phyloP scores from a whole-genome alignment of 1,140 invertebrate species.

The Cheumatopsyche charites region DNA sequence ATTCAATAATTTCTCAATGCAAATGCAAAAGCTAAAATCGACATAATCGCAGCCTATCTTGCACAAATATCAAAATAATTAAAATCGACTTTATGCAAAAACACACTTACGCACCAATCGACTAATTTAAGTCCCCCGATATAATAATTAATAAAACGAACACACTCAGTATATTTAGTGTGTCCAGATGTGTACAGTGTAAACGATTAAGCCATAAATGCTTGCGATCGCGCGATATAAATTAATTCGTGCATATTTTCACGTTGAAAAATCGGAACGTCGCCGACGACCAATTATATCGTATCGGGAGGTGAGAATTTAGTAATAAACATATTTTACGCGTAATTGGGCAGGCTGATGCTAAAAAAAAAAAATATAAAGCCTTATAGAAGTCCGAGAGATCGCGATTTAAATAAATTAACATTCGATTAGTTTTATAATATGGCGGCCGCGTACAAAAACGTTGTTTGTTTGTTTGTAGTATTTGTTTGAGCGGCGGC shows the following conservation, averaged over 20 bases:
- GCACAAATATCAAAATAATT: background rate
- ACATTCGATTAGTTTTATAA: slow-evolving; percentile 22
- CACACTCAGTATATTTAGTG: too few species aligned
- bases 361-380: background rate
- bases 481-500: slow-evolving; percentile 13
- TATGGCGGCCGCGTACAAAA: slow-evolving; percentile 10
- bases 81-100: background rate
- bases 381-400: too few species aligned
- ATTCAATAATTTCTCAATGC: background rate
- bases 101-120: background rate
- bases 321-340: slow-evolving; percentile 20
- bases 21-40: background rate
- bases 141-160: too few species aligned
- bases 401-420: slow-evolving; percentile 24
- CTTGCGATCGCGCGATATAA: slow-evolving; percentile 8
- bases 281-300: slow-evolving; percentile 16
- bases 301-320: slow-evolving; percentile 18
- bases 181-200: background rate
- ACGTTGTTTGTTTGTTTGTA: slow-evolving; percentile 15
- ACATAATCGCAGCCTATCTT: too few species aligned
- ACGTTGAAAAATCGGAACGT: background rate
- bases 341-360: slow-evolving; percentile 7
- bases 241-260: background rate
- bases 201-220: slow-evolving; percentile 7
- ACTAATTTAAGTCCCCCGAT: background rate